Percentiles rank a stretch among this genome's conserved stretches.
Evolutionary conservation across 2,797 vertebrate genomes (phyloP).

Genomic region (Parotocinclus haroldoi): DNA sequence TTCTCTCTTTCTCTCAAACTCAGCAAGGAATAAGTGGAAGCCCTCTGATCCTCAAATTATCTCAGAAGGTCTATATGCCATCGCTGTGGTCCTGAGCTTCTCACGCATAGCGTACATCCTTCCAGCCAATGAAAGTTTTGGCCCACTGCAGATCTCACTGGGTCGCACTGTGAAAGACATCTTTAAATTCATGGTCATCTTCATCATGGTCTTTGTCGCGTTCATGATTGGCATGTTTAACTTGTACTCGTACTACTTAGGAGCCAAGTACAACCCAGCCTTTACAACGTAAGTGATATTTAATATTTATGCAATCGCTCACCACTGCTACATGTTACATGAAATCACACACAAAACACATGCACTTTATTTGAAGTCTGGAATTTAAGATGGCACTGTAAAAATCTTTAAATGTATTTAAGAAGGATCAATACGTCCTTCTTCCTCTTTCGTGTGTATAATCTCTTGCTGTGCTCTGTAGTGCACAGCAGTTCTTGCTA

Average conservation of each 20-base stretch:
- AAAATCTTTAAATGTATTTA: not conserved
- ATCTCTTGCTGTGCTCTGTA: constrained; percentile 26
- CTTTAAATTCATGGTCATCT: constrained; percentile 99
- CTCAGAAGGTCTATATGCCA: constrained; percentile 93
- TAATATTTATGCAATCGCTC: not conserved
- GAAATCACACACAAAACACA: not conserved
- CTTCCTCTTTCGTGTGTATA: constrained; percentile 19
- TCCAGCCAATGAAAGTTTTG: constrained; percentile 96
- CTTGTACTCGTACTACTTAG: constrained; percentile 95
- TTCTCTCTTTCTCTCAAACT: not conserved
- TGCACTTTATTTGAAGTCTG: not conserved
- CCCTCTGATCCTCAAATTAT: constrained; percentile 97
- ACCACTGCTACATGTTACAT: not conserved
- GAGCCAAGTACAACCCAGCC: constrained; percentile 95
- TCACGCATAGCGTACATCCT: constrained; percentile 96
- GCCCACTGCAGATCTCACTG: constrained; percentile 93
- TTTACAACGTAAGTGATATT: constrained; percentile 89
- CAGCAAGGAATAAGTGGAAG: constrained; percentile 95
- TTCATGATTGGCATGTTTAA: constrained; percentile 99
- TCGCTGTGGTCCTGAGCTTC: constrained; percentile 95
- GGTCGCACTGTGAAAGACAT: constrained; percentile 97
- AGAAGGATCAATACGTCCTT: not conserved
- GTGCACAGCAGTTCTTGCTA: constrained; percentile 14
- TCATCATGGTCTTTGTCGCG: constrained; percentile 98
- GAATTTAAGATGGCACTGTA: constrained; percentile 1